Conservation (phyloP, 2,888 invertebrate species). For the Linnaemya tessellans region DNA sequence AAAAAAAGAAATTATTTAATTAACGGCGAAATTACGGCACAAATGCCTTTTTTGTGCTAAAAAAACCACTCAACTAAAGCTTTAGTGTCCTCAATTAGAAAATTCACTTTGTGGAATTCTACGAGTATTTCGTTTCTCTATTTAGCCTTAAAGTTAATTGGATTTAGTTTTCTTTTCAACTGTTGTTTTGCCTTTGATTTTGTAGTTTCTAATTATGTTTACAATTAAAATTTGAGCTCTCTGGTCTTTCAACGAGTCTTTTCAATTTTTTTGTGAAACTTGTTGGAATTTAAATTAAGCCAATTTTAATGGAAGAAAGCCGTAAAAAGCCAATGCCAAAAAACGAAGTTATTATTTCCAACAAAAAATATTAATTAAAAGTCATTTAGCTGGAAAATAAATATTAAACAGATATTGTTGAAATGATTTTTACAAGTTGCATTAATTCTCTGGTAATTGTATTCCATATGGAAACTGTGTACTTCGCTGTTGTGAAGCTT, state of each 20-base stretch:
- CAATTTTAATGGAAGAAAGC: background rate
- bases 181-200: background rate
- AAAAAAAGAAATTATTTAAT: background rate
- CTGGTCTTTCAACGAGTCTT: background rate
- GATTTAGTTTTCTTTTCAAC: conserved; percentile 1
- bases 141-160: background rate
- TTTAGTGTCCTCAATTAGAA: background rate
- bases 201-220: conserved; percentile 4
- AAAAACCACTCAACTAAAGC: background rate
- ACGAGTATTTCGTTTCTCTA: background rate
- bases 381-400: background rate
- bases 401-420: background rate
- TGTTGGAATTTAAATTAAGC: background rate
- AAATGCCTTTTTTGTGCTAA: background rate
- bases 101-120: background rate
- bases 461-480: background rate
- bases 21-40: background rate
- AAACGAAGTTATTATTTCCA: background rate
- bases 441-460: background rate
- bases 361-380: background rate
- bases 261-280: background rate
- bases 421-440: no score
- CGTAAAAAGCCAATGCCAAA: background rate
- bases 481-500: background rate
- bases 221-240: conserved; percentile 13